A percentile compares a stretch with the other conserved stretches of the same genome.
These are phyloP conservation scores for Lasiurus cinereus DNA, from an alignment of 2,113 vertebrate species.

Conservation along the genomic window DNA sequence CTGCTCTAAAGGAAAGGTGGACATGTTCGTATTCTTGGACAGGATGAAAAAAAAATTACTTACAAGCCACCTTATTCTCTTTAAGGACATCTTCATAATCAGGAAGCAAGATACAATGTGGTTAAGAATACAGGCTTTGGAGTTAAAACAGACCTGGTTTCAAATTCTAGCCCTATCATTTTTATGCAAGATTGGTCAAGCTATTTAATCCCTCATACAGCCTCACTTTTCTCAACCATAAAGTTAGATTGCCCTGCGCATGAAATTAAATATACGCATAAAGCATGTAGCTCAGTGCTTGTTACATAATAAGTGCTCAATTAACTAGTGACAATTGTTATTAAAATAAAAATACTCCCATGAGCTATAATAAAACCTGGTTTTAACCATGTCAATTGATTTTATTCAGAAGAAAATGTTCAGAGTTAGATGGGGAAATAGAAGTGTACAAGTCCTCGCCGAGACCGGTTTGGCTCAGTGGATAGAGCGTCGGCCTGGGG, in stretches of 20 bases:
- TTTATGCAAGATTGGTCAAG: not conserved
- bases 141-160: not conserved
- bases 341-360: not conserved
- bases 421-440: not conserved
- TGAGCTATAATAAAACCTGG: not conserved
- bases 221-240: not conserved
- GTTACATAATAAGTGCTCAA: not conserved
- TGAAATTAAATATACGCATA: not conserved
- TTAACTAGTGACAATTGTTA: not conserved
- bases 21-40: not conserved
- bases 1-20: not conserved
- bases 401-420: slow-evolving; percentile 13
- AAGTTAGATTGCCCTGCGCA: not conserved
- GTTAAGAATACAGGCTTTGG: not conserved
- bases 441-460: not conserved
- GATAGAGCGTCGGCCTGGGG: no score
- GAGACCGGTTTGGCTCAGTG: no score
- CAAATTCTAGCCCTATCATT: not conserved
- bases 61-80: not conserved
- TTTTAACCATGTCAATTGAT: slow-evolving; percentile 6
- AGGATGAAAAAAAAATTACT: not conserved
- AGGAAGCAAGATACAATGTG: not conserved
- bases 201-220: not conserved
- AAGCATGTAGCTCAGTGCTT: not conserved
- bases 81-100: not conserved